phyloP scores from a whole-genome alignment of 2,113 vertebrate genomes.

The Gobiocypris rarus region DNA sequence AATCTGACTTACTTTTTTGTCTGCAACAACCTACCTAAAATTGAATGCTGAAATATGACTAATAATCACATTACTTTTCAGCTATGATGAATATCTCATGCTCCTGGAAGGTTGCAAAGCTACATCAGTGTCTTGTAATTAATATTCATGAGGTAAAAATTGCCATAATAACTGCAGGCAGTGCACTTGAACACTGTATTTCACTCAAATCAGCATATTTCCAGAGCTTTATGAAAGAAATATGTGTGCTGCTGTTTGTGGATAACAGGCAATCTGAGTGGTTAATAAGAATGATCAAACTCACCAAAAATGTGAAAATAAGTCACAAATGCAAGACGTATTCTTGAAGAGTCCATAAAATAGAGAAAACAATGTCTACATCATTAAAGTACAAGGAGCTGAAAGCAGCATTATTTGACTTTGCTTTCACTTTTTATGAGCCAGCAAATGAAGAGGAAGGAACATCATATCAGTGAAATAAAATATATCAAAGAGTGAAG shows the following conservation, averaged over 20 bases:
- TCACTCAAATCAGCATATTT: background rate
- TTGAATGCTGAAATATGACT: background rate
- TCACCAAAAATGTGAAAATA: background rate
- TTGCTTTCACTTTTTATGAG: too few species aligned
- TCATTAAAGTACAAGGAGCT: background rate
- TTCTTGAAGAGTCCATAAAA: background rate
- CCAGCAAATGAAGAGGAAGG: background rate
- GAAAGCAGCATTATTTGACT: background rate
- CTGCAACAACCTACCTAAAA: background rate
- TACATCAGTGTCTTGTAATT: background rate
- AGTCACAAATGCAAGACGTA: background rate
- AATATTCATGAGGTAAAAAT: background rate
- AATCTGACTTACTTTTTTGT: background rate
- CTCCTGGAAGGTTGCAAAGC: slow-evolving; percentile 3
- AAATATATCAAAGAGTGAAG: background rate
- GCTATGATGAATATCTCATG: background rate
- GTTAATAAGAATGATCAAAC: background rate
- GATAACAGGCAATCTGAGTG: background rate
- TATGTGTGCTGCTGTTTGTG: background rate
- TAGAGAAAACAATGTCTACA: background rate
- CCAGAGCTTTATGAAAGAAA: background rate
- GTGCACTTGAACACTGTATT: background rate
- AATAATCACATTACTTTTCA: background rate
- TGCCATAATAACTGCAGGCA: background rate
- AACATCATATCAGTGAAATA: background rate